phyloP scores from a whole-genome alignment of 2,888 invertebrate species.

The Drosophila stalkeri region DNA sequence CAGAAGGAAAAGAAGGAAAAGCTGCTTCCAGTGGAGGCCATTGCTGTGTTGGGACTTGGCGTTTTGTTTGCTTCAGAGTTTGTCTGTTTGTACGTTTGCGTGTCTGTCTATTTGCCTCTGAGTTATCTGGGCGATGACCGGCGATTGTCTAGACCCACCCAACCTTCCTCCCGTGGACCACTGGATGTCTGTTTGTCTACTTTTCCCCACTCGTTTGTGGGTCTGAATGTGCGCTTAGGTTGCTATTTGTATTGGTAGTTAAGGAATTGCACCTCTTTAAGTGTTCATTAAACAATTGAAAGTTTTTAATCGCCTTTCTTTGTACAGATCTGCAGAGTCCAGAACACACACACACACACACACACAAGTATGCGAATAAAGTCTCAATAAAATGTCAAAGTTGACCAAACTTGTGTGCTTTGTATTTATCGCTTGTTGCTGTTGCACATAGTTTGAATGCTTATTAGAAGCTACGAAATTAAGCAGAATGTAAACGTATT shows the following conservation, averaged over 20 bases:
- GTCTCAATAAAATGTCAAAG: conserved; percentile 33
- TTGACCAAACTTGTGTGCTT: conserved; percentile 19
- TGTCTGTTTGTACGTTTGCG: conserved; percentile 17
- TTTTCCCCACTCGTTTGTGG: conserved; percentile 1
- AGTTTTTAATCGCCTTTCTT: conserved; percentile 65
- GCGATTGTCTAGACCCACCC: conserved; percentile 56
- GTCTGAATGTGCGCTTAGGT: conserved; percentile 8
- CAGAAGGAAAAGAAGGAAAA: background rate
- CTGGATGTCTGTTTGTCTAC: background rate
- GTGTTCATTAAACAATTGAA: conserved; percentile 79
- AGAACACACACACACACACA: conserved; percentile 3
- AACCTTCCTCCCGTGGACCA: background rate
- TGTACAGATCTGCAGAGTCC: conserved; percentile 13
- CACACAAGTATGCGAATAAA: background rate
- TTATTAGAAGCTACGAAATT: conserved; percentile 1
- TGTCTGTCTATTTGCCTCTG: conserved; percentile 50
- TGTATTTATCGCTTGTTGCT: conserved; percentile 8
- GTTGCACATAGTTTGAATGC: background rate
- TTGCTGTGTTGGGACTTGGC: conserved; percentile 51
- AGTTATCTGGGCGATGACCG: conserved; percentile 72
- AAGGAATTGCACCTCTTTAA: conserved; percentile 61
- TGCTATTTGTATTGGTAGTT: conserved; percentile 54
- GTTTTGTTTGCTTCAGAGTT: conserved; percentile 47
- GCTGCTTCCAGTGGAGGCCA: conserved; percentile 28
- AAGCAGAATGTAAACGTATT: background rate